Conservation (phyloP, 2,113 vertebrate genomes). For the Pitta sordida region DNA sequence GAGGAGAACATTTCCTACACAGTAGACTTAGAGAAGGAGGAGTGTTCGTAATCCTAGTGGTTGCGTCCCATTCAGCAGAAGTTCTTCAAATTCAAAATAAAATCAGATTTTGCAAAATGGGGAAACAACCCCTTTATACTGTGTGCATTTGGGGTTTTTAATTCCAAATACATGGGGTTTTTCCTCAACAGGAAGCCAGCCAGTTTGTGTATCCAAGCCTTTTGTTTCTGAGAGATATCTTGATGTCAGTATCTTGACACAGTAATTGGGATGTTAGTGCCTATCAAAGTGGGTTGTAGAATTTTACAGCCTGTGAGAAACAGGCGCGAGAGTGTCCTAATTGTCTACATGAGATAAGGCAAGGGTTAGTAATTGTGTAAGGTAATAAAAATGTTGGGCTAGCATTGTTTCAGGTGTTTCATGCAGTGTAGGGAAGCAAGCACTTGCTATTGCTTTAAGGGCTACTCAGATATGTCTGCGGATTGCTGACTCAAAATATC, state of each 20-base stretch:
- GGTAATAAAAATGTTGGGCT: constrained; percentile 2
- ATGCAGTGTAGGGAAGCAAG: background rate
- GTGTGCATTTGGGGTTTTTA: background rate
- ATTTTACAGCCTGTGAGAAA: constrained; percentile 50
- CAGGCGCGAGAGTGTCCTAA: background rate
- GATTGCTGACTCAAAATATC: background rate
- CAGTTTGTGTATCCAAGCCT: constrained; percentile 21
- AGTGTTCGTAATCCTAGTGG: background rate
- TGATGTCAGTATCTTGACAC: constrained; percentile 55
- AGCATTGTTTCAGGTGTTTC: background rate
- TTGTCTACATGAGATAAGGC: constrained; percentile 22
- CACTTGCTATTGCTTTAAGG: background rate
- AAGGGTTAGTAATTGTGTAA: constrained; percentile 31
- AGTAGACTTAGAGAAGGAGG: background rate
- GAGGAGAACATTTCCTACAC: constrained; percentile 9
- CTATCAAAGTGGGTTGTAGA: constrained; percentile 43
- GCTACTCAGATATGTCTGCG: background rate
- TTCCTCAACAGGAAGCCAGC: background rate
- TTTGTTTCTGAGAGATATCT: constrained; percentile 27
- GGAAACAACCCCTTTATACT: background rate
- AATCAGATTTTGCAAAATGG: background rate
- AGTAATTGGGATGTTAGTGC: constrained; percentile 39
- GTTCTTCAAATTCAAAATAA: constrained; percentile 40
- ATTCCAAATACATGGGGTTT: background rate
- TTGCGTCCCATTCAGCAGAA: background rate